A percentile compares a stretch with the other conserved stretches of the same genome.
These are phyloP conservation scores for Gobiocypris rarus DNA, from an alignment of 2,113 vertebrate species.

Conservation along the genomic window DNA sequence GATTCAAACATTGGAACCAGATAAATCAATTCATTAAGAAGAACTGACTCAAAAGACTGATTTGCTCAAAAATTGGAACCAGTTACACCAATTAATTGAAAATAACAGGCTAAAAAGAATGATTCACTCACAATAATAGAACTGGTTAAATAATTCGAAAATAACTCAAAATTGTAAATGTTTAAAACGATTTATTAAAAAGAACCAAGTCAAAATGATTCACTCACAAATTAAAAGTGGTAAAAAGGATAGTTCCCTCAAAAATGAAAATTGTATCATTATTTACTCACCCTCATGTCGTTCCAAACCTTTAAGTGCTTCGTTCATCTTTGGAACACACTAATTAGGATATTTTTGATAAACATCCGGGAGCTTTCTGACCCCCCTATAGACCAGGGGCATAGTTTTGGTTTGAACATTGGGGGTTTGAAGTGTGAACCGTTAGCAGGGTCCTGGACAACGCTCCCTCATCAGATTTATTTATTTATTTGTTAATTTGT, in stretches of 20 bases:
- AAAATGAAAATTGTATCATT: too few relatives aligned
- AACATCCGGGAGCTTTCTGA: too few relatives aligned
- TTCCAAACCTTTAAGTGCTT: too few relatives aligned
- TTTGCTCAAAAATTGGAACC: neutral
- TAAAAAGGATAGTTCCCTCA: neutral
- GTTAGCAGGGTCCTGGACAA: too few relatives aligned
- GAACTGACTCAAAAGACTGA: neutral
- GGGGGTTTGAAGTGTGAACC: too few relatives aligned
- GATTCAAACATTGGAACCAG: neutral
- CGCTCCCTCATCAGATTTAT: too few relatives aligned
- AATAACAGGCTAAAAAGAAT: neutral
- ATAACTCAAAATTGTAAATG: neutral
- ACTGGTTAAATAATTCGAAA: neutral
- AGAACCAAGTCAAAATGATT: constrained; percentile 1
- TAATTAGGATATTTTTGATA: too few relatives aligned
- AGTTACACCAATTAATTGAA: neutral
- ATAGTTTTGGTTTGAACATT: too few relatives aligned
- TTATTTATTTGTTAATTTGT: too few relatives aligned
- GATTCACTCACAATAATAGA: neutral
- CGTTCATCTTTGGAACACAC: too few relatives aligned
- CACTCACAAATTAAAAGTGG: neutral
- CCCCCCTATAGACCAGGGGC: too few relatives aligned
- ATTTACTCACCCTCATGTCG: too few relatives aligned
- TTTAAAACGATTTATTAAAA: neutral
- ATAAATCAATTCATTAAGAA: neutral